Percentiles rank a stretch among this genome's conserved stretches.
These are phyloP conservation scores for Agapornis roseicollis DNA, from an alignment of 2,113 vertebrate species.

Conservation along the genomic window DNA sequence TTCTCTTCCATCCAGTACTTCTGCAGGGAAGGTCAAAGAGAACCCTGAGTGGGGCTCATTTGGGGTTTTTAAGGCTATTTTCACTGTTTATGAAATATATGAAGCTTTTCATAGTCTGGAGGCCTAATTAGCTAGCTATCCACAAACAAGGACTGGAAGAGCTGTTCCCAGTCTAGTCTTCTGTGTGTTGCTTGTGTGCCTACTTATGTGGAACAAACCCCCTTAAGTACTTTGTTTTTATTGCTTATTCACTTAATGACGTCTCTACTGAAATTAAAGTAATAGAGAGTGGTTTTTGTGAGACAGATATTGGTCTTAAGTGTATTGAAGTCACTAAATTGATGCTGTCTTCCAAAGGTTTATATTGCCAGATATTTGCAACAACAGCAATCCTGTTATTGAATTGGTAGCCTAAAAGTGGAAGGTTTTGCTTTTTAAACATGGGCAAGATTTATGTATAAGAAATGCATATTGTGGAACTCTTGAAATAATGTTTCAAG, in stretches of 20 bases:
- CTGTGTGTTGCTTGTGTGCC: neutral
- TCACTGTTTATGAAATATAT: neutral
- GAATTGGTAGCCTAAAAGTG: neutral
- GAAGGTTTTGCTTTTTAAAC: neutral
- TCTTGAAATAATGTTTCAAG: neutral
- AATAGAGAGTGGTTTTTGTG: neutral
- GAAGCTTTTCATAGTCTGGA: neutral
- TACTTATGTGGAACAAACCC: neutral
- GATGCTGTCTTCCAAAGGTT: neutral
- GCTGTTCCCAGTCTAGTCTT: neutral
- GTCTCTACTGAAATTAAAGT: neutral
- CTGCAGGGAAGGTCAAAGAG: neutral
- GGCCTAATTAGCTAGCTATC: neutral
- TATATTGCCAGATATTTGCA: neutral
- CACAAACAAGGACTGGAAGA: neutral
- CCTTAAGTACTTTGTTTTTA: slow-evolving; percentile 5
- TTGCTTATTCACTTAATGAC: neutral
- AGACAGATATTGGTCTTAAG: neutral
- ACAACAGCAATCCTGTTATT: neutral
- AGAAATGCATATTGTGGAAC: neutral
- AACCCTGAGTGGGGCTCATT: rapidly evolving
- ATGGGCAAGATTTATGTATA: neutral
- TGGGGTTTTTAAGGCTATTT: neutral
- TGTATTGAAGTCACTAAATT: neutral
- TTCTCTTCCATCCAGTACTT: neutral